Conservation (phyloP, 2,888 invertebrate species). For the Pelosia muscerda region DNA sequence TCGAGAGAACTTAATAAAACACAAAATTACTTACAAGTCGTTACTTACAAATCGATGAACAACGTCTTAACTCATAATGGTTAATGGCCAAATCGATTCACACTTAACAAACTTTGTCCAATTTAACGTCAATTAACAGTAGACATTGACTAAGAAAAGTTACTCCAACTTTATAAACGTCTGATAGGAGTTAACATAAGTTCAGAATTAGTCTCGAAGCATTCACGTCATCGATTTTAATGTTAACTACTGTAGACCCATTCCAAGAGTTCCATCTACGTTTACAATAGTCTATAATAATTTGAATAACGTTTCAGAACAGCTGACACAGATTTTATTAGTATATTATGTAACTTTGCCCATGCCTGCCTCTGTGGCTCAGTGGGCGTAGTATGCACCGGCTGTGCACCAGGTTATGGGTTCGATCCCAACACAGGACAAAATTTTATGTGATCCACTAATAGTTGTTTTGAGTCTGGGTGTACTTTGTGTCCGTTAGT, state of each 20-base stretch:
- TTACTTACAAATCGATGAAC: background rate
- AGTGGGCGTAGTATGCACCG: too few species aligned
- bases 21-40: background rate
- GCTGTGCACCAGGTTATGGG: too few species aligned
- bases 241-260: conserved; percentile 41
- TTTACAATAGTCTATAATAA: conserved; percentile 1
- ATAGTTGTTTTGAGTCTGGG: too few species aligned
- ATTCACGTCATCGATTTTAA: conserved; percentile 46
- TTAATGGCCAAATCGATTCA: conserved; percentile 1
- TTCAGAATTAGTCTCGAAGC: conserved; percentile 40
- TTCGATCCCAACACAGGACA: too few species aligned
- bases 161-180: conserved; percentile 45
- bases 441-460: too few species aligned
- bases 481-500: too few species aligned
- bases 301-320: conserved; percentile 12
- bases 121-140: conserved; percentile 71
- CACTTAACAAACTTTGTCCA: conserved; percentile 52
- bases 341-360: background rate
- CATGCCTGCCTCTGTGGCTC: too few species aligned
- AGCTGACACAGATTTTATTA: conserved; percentile 13
- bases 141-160: conserved; percentile 55
- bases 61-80: background rate
- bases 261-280: conserved; percentile 23
- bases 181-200: conserved; percentile 48
- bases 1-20: background rate